phyloP scores from a whole-genome alignment of 2,113 vertebrate genomes.

The Lycaon pictus region DNA sequence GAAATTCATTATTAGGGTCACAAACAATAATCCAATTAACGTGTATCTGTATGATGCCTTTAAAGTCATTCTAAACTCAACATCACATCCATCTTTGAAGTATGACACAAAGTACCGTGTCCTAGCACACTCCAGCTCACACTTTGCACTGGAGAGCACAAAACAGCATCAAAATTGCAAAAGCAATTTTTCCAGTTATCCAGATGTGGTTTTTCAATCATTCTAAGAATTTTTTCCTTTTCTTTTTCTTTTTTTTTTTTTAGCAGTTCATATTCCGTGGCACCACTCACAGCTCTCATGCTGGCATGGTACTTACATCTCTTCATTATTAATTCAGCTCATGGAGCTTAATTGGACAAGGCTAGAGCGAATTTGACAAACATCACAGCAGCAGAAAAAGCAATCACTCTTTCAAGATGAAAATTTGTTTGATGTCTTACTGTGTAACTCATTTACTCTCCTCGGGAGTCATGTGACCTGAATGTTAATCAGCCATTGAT shows the following conservation, averaged over 20 bases:
- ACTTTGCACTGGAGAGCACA: constrained; percentile 81
- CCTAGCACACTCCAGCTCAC: constrained; percentile 69
- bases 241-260: constrained; percentile 73
- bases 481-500: constrained; percentile 93
- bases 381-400: constrained; percentile 94
- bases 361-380: constrained; percentile 94
- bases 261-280: constrained; percentile 82
- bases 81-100: constrained; percentile 75
- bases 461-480: constrained; percentile 90
- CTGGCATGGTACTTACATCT: constrained; percentile 86
- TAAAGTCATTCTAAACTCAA: constrained; percentile 80
- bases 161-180: constrained; percentile 85
- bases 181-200: constrained; percentile 88
- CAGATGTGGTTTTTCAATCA: constrained; percentile 89
- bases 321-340: constrained; percentile 93
- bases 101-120: constrained; percentile 62
- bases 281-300: constrained; percentile 84
- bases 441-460: constrained; percentile 94
- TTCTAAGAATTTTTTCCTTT: constrained; percentile 73
- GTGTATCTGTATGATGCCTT: constrained; percentile 79
- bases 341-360: constrained; percentile 94
- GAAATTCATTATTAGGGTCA: constrained; percentile 74
- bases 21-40: constrained; percentile 82
- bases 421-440: constrained; percentile 96
- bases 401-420: constrained; percentile 95